Base-by-base conservation (phyloP, 2,113 vertebrate genomes). In the Amia ocellicauda region DNA sequence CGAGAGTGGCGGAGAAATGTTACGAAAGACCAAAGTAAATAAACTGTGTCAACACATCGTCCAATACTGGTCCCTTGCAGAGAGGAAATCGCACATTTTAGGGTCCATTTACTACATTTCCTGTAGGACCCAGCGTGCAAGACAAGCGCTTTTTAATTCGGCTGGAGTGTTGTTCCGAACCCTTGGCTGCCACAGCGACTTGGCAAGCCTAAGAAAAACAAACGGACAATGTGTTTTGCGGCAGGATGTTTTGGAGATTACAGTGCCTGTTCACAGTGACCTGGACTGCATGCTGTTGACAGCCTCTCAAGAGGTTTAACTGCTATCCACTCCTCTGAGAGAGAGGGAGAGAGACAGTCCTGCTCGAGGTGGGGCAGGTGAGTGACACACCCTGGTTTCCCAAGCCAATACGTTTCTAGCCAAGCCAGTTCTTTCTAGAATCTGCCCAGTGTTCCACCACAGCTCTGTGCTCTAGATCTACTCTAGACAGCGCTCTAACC, bases 41-140 rank as follows among this genome's bases (percentile, higher is more conserved):
- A 36, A 36, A 36, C 31, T 1, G 31, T 7, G 5, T 36, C 11
- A 36, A 36, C 1, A 11, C 31, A 36, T 36, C 5, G 10, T 52
- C n/a, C 19, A 20, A 52, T 1, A 28, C 14, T 19, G 17, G 4
- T 42, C 56, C 19, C 19, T 42, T 10, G 29, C 28, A 58, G 3
- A 58, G 19, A 58, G 56, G 56, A 58, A 58, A 58, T 41, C 28
- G 31, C 56, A 58, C 56, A 58, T 40, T 58, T 41, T 31, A 22
- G 1, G 16, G 16, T 47, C 16, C 14, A 7, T 47, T 47, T 47
- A 47, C 19, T 1, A 42, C 2, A 17, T 58, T 58, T 42, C 31
- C 56, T 40, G 56, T 22, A 42, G 20, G 14, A 28, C 4, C 11
- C n/a, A n/a, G 13, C 4, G 19, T 31, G 8, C 26, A 40, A 19